phyloP scores from a whole-genome alignment of 2,888 invertebrate species.

The Drosophila maculinotata region DNA sequence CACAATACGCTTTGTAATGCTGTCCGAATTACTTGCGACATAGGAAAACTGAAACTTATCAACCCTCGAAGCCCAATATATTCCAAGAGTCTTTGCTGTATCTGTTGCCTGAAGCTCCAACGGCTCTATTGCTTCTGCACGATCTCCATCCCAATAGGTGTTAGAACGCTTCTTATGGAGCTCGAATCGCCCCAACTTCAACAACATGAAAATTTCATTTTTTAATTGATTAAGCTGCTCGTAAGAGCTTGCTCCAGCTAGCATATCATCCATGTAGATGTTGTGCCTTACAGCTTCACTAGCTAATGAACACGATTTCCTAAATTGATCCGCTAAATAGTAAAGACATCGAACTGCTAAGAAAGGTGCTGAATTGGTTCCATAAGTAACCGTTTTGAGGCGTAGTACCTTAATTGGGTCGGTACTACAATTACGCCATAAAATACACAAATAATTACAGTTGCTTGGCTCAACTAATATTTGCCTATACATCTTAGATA shows the following conservation, averaged over 20 bases:
- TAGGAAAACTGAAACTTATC: slow-evolving; percentile 2
- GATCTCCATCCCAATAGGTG: too few relatives aligned
- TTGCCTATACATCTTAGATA: neutral
- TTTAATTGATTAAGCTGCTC: too few relatives aligned
- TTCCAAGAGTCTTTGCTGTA: neutral
- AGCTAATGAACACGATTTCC: neutral
- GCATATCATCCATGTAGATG: neutral
- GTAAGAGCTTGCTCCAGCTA: neutral
- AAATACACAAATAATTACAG: neutral
- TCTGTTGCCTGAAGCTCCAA: too few relatives aligned
- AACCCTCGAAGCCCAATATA: neutral
- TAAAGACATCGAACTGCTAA: neutral
- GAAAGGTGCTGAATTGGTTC: neutral
- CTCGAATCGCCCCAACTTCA: too few relatives aligned
- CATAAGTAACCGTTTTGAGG: neutral
- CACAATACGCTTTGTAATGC: neutral
- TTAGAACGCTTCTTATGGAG: too few relatives aligned
- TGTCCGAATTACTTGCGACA: too few relatives aligned
- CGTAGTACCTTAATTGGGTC: neutral
- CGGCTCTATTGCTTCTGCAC: too few relatives aligned
- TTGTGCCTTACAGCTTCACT: neutral
- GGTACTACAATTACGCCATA: slow-evolving; percentile 3
- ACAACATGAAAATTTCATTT: too few relatives aligned
- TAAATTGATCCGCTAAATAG: neutral
- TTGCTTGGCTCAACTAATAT: neutral